phyloP scores from a whole-genome alignment of 2,888 invertebrate species.

The Dromius quadrimaculatus region DNA sequence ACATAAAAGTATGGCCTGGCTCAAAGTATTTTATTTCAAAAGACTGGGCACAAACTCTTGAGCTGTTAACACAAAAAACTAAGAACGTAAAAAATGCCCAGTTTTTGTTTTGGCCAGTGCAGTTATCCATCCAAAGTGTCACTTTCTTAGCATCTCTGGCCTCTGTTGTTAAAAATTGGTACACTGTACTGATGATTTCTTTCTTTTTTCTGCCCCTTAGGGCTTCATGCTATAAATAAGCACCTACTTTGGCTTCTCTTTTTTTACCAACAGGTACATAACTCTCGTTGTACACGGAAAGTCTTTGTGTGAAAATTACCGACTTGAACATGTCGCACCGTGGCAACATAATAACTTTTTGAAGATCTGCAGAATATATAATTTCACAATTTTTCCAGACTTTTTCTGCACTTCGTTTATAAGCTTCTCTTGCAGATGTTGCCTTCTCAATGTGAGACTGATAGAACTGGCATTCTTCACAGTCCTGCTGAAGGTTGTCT shows the following conservation, averaged over 20 bases:
- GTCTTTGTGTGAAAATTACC: slow-evolving; percentile 54
- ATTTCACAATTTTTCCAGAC: slow-evolving; percentile 4
- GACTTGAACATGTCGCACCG: slow-evolving; percentile 55
- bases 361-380: slow-evolving; percentile 46
- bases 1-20: slow-evolving; percentile 52
- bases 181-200: slow-evolving; percentile 57
- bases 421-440: slow-evolving; percentile 36
- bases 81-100: slow-evolving; percentile 23
- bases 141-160: slow-evolving; percentile 56
- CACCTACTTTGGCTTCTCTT: slow-evolving; percentile 14
- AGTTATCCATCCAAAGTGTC: slow-evolving; percentile 58
- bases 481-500: background rate
- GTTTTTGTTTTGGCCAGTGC: slow-evolving; percentile 54
- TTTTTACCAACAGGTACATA: slow-evolving; percentile 56
- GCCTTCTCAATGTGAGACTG: slow-evolving; percentile 34
- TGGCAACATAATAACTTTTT: slow-evolving; percentile 56
- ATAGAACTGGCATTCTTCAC: no score
- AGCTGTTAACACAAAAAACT: background rate
- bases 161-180: slow-evolving; percentile 56
- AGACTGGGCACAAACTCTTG: background rate
- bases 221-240: slow-evolving; percentile 59
- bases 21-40: slow-evolving; percentile 45
- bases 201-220: slow-evolving; percentile 59
- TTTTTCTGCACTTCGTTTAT: slow-evolving; percentile 18
- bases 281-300: slow-evolving; percentile 56